Conservation (phyloP, 2,888 invertebrate species). For the Cenopis cana region DNA sequence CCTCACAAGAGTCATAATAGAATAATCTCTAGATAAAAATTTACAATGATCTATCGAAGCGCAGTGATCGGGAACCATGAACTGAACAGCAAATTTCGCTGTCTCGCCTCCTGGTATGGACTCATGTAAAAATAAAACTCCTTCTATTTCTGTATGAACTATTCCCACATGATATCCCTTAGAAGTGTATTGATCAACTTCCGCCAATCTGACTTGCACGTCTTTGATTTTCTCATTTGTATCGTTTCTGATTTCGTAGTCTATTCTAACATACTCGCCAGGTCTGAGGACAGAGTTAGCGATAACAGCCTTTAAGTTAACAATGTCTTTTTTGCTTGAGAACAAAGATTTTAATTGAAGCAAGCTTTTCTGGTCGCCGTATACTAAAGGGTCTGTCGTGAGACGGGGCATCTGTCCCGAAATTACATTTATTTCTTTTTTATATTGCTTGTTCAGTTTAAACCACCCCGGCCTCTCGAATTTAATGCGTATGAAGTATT, state of each 20-base stretch:
- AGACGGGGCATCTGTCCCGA: conserved; percentile 26
- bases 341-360: conserved; percentile 16
- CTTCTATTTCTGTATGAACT: conserved; percentile 11
- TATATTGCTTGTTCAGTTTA: conserved; percentile 11
- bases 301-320: conserved; percentile 15
- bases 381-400: conserved; percentile 21
- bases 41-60: conserved; percentile 34
- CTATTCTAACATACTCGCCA: conserved; percentile 19
- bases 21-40: conserved; percentile 25
- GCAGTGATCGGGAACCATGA: conserved; percentile 19
- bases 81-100: conserved; percentile 11
- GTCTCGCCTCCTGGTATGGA: conserved; percentile 7
- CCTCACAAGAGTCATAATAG: conserved; percentile 11
- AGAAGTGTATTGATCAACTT: conserved; percentile 28
- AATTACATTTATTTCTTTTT: conserved; percentile 25
- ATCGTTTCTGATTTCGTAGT: conserved; percentile 23
- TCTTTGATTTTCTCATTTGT: conserved; percentile 22
- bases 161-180: not conserved
- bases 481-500: conserved; percentile 23
- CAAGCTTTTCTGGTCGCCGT: conserved; percentile 27
- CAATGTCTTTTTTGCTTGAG: conserved; percentile 6
- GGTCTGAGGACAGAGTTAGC: conserved; percentile 12
- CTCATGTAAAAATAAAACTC: not conserved
- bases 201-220: conserved; percentile 10
- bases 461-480: conserved; percentile 18